Evolutionary conservation across 1,140 invertebrate species (phyloP).

Genomic region (Teleogryllus occipitalis): DNA sequence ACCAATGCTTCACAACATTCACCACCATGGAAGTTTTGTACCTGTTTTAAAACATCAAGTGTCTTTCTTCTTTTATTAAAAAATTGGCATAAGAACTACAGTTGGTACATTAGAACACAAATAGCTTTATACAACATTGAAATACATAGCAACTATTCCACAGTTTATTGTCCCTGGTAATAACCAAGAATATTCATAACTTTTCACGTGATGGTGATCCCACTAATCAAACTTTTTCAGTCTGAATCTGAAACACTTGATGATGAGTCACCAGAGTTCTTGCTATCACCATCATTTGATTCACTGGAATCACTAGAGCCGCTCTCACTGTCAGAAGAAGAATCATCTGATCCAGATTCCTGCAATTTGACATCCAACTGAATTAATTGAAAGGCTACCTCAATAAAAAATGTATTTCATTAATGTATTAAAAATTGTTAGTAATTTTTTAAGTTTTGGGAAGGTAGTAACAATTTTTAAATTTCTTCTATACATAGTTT

Average conservation of each 20-base stretch:
- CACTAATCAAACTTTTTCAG: background rate
- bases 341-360: conserved; percentile 16
- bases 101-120: background rate
- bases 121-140: background rate
- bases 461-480: too few species aligned
- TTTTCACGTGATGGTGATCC: conserved; percentile 61
- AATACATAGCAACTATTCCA: background rate
- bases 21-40: too few species aligned
- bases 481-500: too few species aligned
- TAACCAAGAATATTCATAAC: conserved; percentile 46
- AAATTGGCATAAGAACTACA: background rate
- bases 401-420: too few species aligned
- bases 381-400: too few species aligned
- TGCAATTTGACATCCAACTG: background rate
- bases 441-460: too few species aligned
- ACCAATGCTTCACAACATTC: too few species aligned
- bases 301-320: conserved; percentile 15
- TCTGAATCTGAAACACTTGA: conserved; percentile 22
- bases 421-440: too few species aligned
- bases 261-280: conserved; percentile 14
- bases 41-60: background rate
- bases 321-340: conserved; percentile 20
- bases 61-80: background rate
- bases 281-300: conserved; percentile 7
- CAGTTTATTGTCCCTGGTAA: background rate